Evolutionary conservation across 2,797 vertebrate genomes (phyloP), one percentile per base, ranked within the genome.

Genomic region (Tauraco hartlaubi): DNA sequence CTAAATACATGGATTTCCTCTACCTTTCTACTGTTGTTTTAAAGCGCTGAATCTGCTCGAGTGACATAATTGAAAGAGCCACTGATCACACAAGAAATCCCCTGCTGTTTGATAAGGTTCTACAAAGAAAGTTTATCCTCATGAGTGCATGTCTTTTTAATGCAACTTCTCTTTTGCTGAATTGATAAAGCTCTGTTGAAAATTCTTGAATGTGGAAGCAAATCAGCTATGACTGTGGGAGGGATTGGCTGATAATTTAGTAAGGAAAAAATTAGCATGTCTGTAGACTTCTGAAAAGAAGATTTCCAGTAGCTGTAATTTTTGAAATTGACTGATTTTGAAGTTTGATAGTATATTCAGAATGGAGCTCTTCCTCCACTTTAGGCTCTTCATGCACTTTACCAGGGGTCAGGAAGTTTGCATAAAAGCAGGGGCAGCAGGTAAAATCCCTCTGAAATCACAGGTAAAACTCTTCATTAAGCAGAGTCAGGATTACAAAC

Each of bases 161-260:
- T 21, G 44, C 56, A 88, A n/a, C 21, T 83, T 88, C 21, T 88
- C 71, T 92, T 87, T 85, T 75, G 9, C 56, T 83, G 85, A 85
- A 85, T 88, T 81, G 79, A 94, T 96, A 86, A 90, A 94, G 51
- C 80, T 86, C 76, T 93, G 76, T 84, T 88, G 90, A 94, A 94
- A 94, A 85, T 95, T 84, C 59, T 81, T 86, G 46, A 92, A 61
- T 61, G 63, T 86, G 49, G 59, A 93, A 91, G 39, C 62, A 92
- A 90, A 90, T 86, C 43, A 86, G 25, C 73, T 92, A 55, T 88
- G 83, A 81, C 88, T 76, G 33, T 88, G 52, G 44, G 58, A 88
- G 85, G 58, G 44, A 58, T 14, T 72, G 54, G 44, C 37, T 88
- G 73, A 61, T 69, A 87, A 86, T 88, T 88, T 69, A 76, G 41